phyloP scores from a whole-genome alignment of 2,888 invertebrate species.

The Elegia similella region DNA sequence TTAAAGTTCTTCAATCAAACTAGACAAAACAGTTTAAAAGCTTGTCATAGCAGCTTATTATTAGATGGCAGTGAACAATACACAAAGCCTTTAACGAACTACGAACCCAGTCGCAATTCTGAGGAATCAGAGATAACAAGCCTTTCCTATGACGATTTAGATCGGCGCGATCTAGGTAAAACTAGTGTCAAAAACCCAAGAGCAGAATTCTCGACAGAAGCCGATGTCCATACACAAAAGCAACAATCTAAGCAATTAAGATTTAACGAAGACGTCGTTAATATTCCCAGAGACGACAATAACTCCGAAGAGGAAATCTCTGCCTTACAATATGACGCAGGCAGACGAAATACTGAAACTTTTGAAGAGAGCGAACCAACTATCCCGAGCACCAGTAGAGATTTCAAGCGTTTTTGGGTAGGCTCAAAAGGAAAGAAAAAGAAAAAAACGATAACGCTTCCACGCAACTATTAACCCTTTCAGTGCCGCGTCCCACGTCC shows the following conservation, averaged over 20 bases:
- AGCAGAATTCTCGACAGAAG: conserved; percentile 8
- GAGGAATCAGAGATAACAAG: conserved; percentile 46
- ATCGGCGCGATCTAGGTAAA: not conserved
- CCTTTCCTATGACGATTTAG: conserved; percentile 37
- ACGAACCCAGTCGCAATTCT: conserved; percentile 10
- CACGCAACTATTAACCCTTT: not conserved
- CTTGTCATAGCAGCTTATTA: conserved; percentile 9
- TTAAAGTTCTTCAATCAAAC: conserved; percentile 46
- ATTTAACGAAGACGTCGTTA: conserved; percentile 50
- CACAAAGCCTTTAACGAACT: not conserved
- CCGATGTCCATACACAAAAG: conserved; percentile 22
- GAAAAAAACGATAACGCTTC: conserved; percentile 34
- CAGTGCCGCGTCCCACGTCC: too few relatives aligned
- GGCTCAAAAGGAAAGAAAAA: conserved; percentile 43
- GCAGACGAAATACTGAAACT: not conserved
- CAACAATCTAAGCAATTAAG: conserved; percentile 43
- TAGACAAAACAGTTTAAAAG: conserved; percentile 32
- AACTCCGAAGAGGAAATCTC: conserved; percentile 26
- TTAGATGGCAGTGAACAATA: not conserved
- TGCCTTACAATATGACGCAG: not conserved
- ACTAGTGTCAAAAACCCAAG: not conserved
- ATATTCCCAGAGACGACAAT: conserved; percentile 33
- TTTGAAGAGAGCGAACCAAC: not conserved
- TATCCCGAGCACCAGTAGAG: conserved; percentile 35
- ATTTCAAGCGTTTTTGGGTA: conserved; percentile 54